Percentiles rank a stretch among this genome's conserved stretches.
Conservation (phyloP, 2,888 invertebrate genomes). For the Phortica magna region DNA sequence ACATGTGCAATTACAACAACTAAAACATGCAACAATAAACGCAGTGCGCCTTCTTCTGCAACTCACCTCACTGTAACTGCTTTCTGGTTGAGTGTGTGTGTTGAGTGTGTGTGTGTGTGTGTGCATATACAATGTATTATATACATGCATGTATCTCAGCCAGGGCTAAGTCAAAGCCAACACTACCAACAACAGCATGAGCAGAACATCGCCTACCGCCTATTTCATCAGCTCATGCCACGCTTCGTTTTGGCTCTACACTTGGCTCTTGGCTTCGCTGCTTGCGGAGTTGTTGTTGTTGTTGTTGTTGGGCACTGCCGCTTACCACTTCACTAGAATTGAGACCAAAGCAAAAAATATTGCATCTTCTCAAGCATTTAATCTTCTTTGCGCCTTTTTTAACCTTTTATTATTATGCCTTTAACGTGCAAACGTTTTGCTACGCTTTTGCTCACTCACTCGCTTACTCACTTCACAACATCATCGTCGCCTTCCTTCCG, state of each 20-base stretch:
- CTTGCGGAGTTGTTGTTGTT: background rate
- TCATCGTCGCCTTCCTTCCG: constrained; percentile 43
- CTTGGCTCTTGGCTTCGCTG: background rate
- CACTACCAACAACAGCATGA: no score
- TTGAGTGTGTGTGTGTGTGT: no score
- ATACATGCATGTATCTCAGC: no score
- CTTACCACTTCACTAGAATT: constrained; percentile 16
- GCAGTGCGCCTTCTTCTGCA: background rate
- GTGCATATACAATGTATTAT: no score
- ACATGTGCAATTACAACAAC: constrained; percentile 51
- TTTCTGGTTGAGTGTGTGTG: no score
- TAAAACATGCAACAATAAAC: constrained; percentile 25
- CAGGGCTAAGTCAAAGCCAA: no score
- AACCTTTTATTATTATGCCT: constrained; percentile 73
- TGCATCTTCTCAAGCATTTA: constrained; percentile 74
- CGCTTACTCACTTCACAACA: background rate
- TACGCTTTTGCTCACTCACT: constrained; percentile 61
- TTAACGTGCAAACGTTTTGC: constrained; percentile 72
- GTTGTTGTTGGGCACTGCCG: background rate
- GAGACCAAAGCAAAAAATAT: constrained; percentile 57
- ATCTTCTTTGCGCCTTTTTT: constrained; percentile 74
- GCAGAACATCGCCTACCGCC: background rate
- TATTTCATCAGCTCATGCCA: background rate
- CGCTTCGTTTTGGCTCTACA: background rate
- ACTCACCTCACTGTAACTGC: background rate